Conservation (phyloP, 2,888 invertebrate genomes). For the Disparrhopalites patrizii region DNA sequence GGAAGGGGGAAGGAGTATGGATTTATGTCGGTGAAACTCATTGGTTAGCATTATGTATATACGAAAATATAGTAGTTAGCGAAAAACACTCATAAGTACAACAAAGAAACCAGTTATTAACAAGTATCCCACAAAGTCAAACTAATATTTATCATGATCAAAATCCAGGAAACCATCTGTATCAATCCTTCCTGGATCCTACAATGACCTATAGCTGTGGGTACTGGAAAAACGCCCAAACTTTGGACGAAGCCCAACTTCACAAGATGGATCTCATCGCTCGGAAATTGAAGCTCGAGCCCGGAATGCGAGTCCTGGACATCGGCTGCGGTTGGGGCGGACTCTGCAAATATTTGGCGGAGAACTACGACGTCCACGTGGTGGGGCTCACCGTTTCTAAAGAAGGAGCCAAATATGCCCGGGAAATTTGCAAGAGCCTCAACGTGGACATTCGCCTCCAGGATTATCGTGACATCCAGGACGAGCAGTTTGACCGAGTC, state of each 20-base stretch:
- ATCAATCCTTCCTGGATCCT: slow-evolving; percentile 27
- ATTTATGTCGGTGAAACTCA: too few relatives aligned
- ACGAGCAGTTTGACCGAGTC: slow-evolving; percentile 26
- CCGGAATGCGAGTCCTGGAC: slow-evolving; percentile 35
- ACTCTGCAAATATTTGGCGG: slow-evolving; percentile 25
- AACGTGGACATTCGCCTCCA: slow-evolving; percentile 11
- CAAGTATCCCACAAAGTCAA: background rate
- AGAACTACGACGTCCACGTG: slow-evolving; percentile 17
- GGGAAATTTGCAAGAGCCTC: slow-evolving; percentile 27
- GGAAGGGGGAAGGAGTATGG: too few relatives aligned
- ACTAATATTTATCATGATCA: too few relatives aligned
- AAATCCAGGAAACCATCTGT: slow-evolving; percentile 28
- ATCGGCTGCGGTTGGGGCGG: slow-evolving; percentile 35
- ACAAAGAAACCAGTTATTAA: background rate
- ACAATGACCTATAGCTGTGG: slow-evolving; percentile 32
- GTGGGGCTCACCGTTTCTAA: slow-evolving; percentile 9
- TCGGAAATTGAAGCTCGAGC: slow-evolving; percentile 26
- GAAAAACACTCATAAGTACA: background rate
- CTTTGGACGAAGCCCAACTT: slow-evolving; percentile 26
- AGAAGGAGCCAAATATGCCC: slow-evolving; percentile 13
- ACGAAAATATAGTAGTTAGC: too few relatives aligned
- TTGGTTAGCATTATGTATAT: too few relatives aligned
- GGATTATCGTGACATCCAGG: slow-evolving; percentile 18
- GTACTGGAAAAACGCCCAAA: slow-evolving; percentile 29
- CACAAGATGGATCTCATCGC: slow-evolving; percentile 30